A percentile compares a stretch with the other conserved stretches of the same genome.
These are phyloP conservation scores for Zaprionus ghesquierei DNA, from an alignment of 1,140 invertebrate species.

Conservation along the genomic window DNA sequence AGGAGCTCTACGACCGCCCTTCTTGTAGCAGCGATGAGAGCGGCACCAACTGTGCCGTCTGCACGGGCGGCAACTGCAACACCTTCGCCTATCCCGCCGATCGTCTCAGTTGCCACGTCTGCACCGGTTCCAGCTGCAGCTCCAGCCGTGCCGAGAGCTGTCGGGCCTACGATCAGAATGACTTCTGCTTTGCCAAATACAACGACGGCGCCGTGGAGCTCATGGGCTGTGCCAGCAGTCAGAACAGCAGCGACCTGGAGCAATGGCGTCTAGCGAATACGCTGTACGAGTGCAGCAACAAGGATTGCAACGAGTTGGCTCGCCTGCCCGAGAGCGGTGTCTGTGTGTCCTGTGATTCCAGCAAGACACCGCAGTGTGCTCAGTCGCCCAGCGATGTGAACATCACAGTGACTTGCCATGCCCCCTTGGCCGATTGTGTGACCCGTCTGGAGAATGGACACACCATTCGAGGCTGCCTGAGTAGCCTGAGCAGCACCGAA, in stretches of 20 bases:
- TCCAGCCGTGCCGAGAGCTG: slow-evolving; percentile 43
- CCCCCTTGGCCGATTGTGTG: slow-evolving; percentile 52
- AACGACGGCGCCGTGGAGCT: slow-evolving; percentile 37
- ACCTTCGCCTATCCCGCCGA: slow-evolving; percentile 61
- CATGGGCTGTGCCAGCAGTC: slow-evolving; percentile 64
- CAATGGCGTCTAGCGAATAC: slow-evolving; percentile 51
- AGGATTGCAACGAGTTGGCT: slow-evolving; percentile 55
- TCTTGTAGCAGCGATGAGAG: slow-evolving; percentile 47
- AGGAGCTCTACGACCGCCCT: slow-evolving; percentile 56
- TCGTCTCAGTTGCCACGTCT: slow-evolving; percentile 64
- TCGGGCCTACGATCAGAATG: slow-evolving; percentile 32
- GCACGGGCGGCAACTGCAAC: slow-evolving; percentile 49
- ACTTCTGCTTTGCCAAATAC: slow-evolving; percentile 76
- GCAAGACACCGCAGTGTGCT: slow-evolving; percentile 51
- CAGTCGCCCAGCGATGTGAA: slow-evolving; percentile 47
- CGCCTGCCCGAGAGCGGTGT: slow-evolving; percentile 39
- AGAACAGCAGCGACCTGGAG: slow-evolving; percentile 52
- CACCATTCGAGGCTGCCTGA: slow-evolving; percentile 67
- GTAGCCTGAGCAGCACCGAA: slow-evolving; percentile 31
- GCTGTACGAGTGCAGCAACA: slow-evolving; percentile 49
- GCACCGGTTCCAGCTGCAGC: slow-evolving; percentile 25
- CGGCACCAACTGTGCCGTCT: slow-evolving; percentile 56
- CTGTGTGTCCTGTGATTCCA: slow-evolving; percentile 69
- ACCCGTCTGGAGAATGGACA: slow-evolving; percentile 45
- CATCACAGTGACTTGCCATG: slow-evolving; percentile 34